phyloP scores from a whole-genome alignment of 2,113 vertebrate genomes.

The Myrmophylax atrothorax region DNA sequence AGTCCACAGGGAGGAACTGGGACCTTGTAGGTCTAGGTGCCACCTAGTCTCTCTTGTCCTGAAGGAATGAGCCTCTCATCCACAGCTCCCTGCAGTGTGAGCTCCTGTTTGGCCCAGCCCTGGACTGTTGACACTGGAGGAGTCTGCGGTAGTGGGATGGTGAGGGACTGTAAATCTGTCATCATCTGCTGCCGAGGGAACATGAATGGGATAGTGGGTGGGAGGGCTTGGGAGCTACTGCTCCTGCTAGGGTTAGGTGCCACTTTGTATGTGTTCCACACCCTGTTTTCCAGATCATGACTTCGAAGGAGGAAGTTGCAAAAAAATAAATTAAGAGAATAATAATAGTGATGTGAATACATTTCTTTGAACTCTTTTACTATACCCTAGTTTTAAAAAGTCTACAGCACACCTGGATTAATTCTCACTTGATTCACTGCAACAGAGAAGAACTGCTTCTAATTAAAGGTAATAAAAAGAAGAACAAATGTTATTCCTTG shows the following conservation, averaged over 20 bases:
- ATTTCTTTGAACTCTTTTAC: not conserved
- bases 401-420: not conserved
- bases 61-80: not conserved
- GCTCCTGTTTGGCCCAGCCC: not conserved
- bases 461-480: constrained; percentile 1
- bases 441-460: not conserved
- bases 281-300: not conserved
- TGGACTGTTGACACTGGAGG: not conserved
- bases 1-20: not conserved
- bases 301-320: not conserved
- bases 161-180: not conserved
- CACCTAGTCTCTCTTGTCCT: not conserved
- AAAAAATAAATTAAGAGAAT: not conserved
- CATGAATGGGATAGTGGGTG: not conserved
- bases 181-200: not conserved
- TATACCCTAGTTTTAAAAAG: not conserved
- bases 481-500: not conserved
- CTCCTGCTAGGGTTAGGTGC: not conserved
- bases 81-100: not conserved
- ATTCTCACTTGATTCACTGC: not conserved
- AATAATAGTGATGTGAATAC: not conserved
- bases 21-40: not conserved
- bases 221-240: not conserved
- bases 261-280: not conserved
- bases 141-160: accelerated